phyloP scores from a whole-genome alignment of 1,140 invertebrate species.

The Brachionus rotundiformis region DNA sequence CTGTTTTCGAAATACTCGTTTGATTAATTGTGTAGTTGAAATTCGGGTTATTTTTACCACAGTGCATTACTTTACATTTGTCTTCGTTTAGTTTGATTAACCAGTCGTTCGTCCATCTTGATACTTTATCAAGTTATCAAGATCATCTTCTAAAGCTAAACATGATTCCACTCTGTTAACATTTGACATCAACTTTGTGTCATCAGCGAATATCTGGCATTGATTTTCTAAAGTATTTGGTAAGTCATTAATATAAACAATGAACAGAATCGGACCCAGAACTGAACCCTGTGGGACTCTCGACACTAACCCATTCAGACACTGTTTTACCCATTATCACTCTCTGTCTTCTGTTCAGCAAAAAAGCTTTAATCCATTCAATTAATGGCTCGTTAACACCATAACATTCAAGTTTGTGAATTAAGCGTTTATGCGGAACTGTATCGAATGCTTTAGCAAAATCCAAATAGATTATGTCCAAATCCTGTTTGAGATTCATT shows the following conservation, averaged over 20 bases:
- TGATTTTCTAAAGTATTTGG: background rate
- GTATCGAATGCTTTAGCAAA: constrained; percentile 54
- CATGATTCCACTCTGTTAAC: background rate
- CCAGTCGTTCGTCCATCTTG: no score
- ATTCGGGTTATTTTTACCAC: no score
- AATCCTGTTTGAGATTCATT: background rate
- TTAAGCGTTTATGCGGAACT: constrained; percentile 50
- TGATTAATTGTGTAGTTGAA: no score
- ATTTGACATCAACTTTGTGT: constrained; percentile 50
- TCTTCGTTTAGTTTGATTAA: no score
- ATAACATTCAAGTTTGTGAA: constrained; percentile 50
- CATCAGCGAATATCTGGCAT: constrained; percentile 53
- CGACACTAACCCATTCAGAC: constrained; percentile 49
- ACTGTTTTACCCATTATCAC: constrained; percentile 51
- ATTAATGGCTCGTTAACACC: constrained; percentile 47
- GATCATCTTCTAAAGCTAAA: background rate
- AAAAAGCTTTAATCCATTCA: constrained; percentile 52
- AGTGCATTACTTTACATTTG: no score
- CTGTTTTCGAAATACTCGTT: no score
- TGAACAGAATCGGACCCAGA: background rate
- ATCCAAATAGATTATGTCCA: constrained; percentile 53
- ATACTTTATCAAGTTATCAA: no score
- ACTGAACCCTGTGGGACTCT: background rate
- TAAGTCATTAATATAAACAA: background rate
- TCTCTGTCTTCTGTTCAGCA: constrained; percentile 53